phyloP scores from a whole-genome alignment of 2,797 vertebrate species.

The Dendrocincla fuliginosa region DNA sequence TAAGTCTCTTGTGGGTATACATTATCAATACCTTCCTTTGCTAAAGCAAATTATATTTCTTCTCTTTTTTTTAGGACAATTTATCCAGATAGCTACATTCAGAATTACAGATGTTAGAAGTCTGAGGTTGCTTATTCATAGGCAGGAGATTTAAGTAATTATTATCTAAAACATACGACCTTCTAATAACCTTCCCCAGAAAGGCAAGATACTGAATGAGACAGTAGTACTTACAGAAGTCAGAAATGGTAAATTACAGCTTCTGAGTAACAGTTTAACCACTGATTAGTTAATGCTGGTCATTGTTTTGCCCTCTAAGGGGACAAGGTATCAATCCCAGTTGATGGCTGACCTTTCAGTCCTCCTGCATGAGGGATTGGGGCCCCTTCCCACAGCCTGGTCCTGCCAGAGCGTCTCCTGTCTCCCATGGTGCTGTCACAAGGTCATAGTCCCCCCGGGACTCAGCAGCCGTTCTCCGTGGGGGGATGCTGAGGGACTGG shows the following conservation, averaged over 20 bases:
- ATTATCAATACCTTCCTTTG: conserved; percentile 12
- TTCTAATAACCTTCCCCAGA: conserved; percentile 21
- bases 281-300: background rate
- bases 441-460: too few relatives aligned
- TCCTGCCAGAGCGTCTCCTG: background rate
- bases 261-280: conserved; percentile 2
- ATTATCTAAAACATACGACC: background rate
- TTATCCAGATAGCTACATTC: background rate
- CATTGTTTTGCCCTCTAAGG: background rate
- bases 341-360: background rate
- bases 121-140: background rate
- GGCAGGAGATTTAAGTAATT: background rate
- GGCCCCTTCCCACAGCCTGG: background rate
- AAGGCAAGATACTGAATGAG: background rate
- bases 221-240: background rate
- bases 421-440: fast-evolving
- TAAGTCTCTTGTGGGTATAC: background rate
- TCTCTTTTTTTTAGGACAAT: background rate
- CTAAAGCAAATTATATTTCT: conserved; percentile 16
- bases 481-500: fast-evolving
- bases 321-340: background rate
- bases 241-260: background rate
- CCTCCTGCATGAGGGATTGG: background rate
- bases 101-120: background rate
- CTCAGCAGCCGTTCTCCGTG: background rate